These are phyloP conservation scores for Drosophila gaucha DNA, from an alignment of 2,888 invertebrate genomes.

Conservation along the genomic window DNA sequence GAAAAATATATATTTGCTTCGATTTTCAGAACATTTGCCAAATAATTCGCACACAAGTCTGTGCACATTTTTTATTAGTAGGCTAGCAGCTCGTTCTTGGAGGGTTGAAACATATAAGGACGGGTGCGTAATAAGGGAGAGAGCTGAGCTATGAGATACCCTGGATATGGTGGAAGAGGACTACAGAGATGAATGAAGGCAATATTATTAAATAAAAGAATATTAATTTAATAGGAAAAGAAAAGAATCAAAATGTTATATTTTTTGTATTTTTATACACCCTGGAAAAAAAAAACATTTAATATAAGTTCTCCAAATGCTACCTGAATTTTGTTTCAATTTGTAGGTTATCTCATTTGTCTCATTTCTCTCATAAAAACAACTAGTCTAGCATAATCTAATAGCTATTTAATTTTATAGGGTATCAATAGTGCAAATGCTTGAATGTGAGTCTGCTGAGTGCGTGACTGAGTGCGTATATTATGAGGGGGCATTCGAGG, in stretches of 20 bases:
- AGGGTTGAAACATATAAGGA: slow-evolving; percentile 50
- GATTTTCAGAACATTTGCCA: slow-evolving; percentile 79
- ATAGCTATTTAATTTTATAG: not conserved
- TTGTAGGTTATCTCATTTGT: no score
- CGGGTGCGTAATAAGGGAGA: not conserved
- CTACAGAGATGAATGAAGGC: not conserved
- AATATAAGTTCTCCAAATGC: no score
- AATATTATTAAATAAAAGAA: not conserved
- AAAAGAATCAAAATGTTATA: no score
- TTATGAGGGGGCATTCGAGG: slow-evolving; percentile 53
- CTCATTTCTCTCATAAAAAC: no score
- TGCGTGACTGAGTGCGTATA: slow-evolving; percentile 55
- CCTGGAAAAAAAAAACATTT: no score
- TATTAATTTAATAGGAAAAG: no score
- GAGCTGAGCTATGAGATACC: slow-evolving; percentile 9
- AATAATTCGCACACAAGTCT: slow-evolving; percentile 81
- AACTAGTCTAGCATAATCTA: not conserved
- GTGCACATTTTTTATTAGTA: slow-evolving; percentile 73
- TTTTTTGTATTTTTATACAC: no score
- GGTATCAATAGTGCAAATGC: slow-evolving; percentile 29
- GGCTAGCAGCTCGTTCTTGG: slow-evolving; percentile 12
- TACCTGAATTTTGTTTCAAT: no score
- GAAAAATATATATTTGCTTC: slow-evolving; percentile 54
- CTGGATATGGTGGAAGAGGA: not conserved
- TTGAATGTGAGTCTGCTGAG: slow-evolving; percentile 21